These are phyloP conservation scores for Ceramica pisi DNA, from an alignment of 2,888 invertebrate genomes.

Conservation along the genomic window DNA sequence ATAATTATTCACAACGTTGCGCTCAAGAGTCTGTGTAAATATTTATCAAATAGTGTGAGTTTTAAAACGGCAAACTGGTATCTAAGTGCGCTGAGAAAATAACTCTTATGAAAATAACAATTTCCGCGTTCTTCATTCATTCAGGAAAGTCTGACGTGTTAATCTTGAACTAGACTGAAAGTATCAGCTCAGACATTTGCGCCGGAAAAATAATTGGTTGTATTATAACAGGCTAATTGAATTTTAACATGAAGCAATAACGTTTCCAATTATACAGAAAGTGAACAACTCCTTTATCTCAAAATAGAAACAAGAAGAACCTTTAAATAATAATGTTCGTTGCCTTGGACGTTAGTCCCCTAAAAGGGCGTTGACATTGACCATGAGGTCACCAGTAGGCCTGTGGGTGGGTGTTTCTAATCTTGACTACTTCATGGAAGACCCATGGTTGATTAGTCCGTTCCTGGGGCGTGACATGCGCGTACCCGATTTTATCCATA, in stretches of 20 bases:
- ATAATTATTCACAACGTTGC: conserved; percentile 37
- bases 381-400: conserved; percentile 16
- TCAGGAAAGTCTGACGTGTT: conserved; percentile 23
- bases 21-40: conserved; percentile 45
- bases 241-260: conserved; percentile 9
- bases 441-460: conserved; percentile 18
- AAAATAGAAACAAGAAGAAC: conserved; percentile 16
- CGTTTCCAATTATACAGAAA: not conserved
- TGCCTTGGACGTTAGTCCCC: conserved; percentile 16
- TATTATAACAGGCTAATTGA: conserved; percentile 16
- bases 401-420: conserved; percentile 2
- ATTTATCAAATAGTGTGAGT: conserved; percentile 43
- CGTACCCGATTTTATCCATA: conserved; percentile 13
- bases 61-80: conserved; percentile 10
- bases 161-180: not conserved
- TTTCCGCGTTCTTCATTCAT: conserved; percentile 27
- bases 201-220: conserved; percentile 12
- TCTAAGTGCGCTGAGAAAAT: conserved; percentile 29
- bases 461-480: conserved; percentile 12
- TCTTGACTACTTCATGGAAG: conserved; percentile 14
- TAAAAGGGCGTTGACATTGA: conserved; percentile 36
- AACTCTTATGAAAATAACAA: conserved; percentile 9
- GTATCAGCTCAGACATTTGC: not conserved
- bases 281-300: conserved; percentile 1
- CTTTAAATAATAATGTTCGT: conserved; percentile 15